Base-by-base conservation (phyloP, 2,888 invertebrate species). In the Entomobrya proxima region DNA sequence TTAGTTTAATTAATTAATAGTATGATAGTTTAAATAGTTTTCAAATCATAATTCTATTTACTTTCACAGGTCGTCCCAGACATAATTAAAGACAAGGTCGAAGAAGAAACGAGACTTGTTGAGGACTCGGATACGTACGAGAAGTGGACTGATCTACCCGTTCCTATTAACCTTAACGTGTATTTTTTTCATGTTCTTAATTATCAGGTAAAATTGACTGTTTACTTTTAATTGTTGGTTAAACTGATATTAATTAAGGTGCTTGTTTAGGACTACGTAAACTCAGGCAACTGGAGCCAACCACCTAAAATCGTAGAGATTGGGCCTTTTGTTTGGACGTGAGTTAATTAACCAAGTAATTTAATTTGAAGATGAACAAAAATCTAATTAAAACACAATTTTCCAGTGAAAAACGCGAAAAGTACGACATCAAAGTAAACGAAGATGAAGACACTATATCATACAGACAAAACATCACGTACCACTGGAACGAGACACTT, bases 291-390 rank as follows among this genome's bases (percentile, higher is more conserved):
- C 32, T 44, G 69, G 58, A n/a, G 13, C 40, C 32, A 15, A 0
- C 15, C 18, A 0, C 88, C 86, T 0, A 27, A 69, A 30, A 50
- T 86, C n/a, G 9, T 58, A n/a, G 86, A 88, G 58, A 47, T 78
- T 27, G 88, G 90, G 3, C 90, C 90, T 24, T 90, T 85, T 32
- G 82, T 86, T 18, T 88, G 83, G 69, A 80, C 64, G 88, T 89
- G 58, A 80, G 85, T 50, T 58, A 13, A 30, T 55, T 55, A 3
- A n/a, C n/a, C n/a, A n/a, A n/a, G n/a, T n/a, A n/a, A 21, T 55
- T 6, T 7, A 55, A 21, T 24, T 24, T 24, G 18, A 2, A 5
- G 2, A 15, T 55, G 55, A 24, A 55, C 3, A 7, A 47, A 52
- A 58, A 50, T 21, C 24, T 37, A 15, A 50, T 64, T 72, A 37